Evolutionary conservation across 2,888 invertebrate species (phyloP).

Genomic region (Palloptera scutellata): DNA sequence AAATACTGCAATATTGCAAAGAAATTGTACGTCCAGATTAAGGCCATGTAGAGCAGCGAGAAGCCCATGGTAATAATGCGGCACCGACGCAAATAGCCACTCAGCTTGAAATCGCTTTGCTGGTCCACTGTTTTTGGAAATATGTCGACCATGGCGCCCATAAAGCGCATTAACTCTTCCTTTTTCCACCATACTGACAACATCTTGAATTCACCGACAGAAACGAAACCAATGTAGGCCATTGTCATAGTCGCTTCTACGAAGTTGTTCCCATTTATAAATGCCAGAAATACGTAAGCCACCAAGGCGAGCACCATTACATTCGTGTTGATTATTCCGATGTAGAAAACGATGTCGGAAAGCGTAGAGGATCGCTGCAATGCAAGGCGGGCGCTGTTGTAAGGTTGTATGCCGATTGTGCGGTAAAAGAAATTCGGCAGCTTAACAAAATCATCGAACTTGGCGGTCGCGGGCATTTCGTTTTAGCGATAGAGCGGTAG

Average conservation of each 20-base stretch:
- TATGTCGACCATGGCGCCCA: conserved; percentile 17
- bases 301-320: conserved; percentile 34
- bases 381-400: conserved; percentile 18
- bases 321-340: conserved; percentile 45
- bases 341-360: conserved; percentile 41
- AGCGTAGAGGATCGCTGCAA: not conserved
- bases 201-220: conserved; percentile 53
- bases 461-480: conserved; percentile 5
- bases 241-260: conserved; percentile 51
- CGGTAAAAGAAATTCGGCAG: conserved; percentile 52
- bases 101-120: conserved; percentile 25
- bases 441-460: conserved; percentile 48
- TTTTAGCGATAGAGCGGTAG: not conserved
- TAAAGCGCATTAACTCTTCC: conserved; percentile 33
- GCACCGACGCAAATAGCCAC: conserved; percentile 39
- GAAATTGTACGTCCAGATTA: conserved; percentile 59
- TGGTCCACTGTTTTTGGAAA: conserved; percentile 18
- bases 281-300: conserved; percentile 45
- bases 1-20: conserved; percentile 47
- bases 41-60: conserved; percentile 49
- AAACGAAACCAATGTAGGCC: conserved; percentile 55
- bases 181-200: conserved; percentile 50
- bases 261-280: conserved; percentile 44
- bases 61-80: conserved; percentile 46
- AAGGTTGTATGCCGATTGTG: conserved; percentile 47